phyloP scores from a whole-genome alignment of 1,140 invertebrate genomes.

The Spodoptera litura region DNA sequence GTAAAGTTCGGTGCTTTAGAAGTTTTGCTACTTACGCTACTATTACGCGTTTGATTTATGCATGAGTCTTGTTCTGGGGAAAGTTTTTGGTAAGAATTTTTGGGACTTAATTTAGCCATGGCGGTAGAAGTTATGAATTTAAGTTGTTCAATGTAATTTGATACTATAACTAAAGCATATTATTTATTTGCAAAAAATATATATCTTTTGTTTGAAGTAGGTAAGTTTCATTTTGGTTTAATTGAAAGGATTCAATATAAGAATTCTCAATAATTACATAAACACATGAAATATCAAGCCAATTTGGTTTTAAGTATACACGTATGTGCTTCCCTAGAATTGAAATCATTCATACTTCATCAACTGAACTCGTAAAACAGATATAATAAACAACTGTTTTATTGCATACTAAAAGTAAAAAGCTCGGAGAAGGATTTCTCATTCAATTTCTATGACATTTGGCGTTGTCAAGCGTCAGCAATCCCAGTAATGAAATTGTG shows the following conservation, averaged over 20 bases:
- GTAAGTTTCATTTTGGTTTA: no score
- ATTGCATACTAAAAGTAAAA: not conserved
- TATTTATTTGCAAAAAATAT: no score
- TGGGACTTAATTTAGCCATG: not conserved
- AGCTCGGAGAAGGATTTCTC: constrained; percentile 3
- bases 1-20: constrained; percentile 33
- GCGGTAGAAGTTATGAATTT: not conserved
- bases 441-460: constrained; percentile 28
- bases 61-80: not conserved
- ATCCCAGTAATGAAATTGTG: constrained; percentile 40
- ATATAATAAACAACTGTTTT: not conserved
- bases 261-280: no score
- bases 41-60: constrained; percentile 7
- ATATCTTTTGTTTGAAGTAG: no score
- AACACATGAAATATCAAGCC: no score
- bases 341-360: constrained; percentile 3
- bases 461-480: constrained; percentile 27
- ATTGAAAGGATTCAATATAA: no score
- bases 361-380: constrained; percentile 1
- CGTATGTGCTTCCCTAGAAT: not conserved
- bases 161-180: not conserved
- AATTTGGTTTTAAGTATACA: not conserved
- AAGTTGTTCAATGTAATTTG: no score
- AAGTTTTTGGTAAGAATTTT: not conserved
- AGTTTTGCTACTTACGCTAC: constrained; percentile 9